These are phyloP conservation scores for Axis porcinus DNA, from an alignment of 2,113 vertebrate genomes.

Conservation along the genomic window DNA sequence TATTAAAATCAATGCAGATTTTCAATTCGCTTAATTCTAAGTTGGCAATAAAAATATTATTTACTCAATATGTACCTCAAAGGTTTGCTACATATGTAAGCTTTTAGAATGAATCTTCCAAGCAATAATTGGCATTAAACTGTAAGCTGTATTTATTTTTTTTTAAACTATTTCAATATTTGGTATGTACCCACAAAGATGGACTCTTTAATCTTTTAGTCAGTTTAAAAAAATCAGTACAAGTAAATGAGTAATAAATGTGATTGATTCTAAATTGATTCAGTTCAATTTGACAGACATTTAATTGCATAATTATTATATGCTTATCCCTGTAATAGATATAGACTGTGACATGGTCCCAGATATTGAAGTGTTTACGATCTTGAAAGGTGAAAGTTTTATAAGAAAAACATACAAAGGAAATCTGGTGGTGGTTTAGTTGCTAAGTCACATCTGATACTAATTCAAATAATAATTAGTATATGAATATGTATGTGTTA, in stretches of 20 bases:
- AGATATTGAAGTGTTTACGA: background rate
- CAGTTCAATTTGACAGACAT: background rate
- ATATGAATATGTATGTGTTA: background rate
- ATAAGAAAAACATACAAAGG: background rate
- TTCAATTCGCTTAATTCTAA: background rate
- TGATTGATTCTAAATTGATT: constrained; percentile 18
- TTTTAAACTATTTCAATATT: background rate
- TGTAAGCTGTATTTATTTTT: background rate
- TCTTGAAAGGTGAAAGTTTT: background rate
- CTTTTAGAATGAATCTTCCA: background rate
- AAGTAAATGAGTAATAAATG: constrained; percentile 29
- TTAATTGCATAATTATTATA: constrained; percentile 44
- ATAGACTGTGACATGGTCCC: background rate
- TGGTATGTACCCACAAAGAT: background rate
- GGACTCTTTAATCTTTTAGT: constrained; percentile 7
- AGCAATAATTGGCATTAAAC: background rate
- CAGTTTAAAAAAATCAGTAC: constrained; percentile 33
- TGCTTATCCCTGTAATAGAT: background rate
- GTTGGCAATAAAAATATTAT: background rate
- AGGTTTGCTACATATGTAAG: background rate
- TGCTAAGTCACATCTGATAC: background rate
- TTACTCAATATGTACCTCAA: background rate
- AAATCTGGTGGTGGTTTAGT: background rate
- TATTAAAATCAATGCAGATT: background rate
- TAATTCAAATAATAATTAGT: background rate